A percentile compares a stretch with the other conserved stretches of the same genome.
These are phyloP conservation scores for Lathamus discolor DNA, from an alignment of 2,113 vertebrate species.

Conservation along the genomic window DNA sequence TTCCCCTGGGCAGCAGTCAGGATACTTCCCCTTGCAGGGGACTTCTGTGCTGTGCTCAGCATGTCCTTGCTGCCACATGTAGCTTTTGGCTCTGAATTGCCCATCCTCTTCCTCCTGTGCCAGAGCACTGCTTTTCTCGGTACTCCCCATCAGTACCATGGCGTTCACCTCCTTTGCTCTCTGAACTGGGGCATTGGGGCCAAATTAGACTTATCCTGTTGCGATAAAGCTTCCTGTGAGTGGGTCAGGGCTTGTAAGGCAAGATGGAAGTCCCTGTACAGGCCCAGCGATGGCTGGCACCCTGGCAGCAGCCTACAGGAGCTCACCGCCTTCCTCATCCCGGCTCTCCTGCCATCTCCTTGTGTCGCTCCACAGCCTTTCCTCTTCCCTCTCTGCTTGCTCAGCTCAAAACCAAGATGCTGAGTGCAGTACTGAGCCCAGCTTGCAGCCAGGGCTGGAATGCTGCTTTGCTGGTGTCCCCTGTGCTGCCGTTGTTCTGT, in stretches of 20 bases:
- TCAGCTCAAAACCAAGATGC: background rate
- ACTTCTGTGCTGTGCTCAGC: background rate
- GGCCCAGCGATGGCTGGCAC: background rate
- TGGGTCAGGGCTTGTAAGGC: background rate
- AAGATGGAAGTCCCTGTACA: rapidly evolving
- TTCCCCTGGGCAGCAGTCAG: background rate
- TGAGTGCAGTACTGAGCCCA: background rate
- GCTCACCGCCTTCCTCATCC: rapidly evolving
- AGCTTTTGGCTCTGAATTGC: background rate
- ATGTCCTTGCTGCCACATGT: background rate
- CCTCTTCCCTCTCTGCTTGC: background rate
- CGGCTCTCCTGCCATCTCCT: background rate
- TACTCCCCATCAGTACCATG: rapidly evolving
- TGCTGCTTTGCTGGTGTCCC: background rate
- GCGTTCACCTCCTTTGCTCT: background rate
- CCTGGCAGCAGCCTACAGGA: background rate
- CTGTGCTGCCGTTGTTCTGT: background rate
- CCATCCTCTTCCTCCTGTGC: rapidly evolving
- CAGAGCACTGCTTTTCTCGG: background rate
- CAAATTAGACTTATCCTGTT: background rate
- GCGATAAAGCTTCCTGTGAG: background rate
- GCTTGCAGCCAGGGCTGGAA: background rate
- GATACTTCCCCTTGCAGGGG: background rate
- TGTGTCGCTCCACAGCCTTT: rapidly evolving
- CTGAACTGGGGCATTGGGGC: background rate